These are phyloP conservation scores for Chunga burmeisteri DNA, from an alignment of 2,113 vertebrate genomes.

Conservation along the genomic window DNA sequence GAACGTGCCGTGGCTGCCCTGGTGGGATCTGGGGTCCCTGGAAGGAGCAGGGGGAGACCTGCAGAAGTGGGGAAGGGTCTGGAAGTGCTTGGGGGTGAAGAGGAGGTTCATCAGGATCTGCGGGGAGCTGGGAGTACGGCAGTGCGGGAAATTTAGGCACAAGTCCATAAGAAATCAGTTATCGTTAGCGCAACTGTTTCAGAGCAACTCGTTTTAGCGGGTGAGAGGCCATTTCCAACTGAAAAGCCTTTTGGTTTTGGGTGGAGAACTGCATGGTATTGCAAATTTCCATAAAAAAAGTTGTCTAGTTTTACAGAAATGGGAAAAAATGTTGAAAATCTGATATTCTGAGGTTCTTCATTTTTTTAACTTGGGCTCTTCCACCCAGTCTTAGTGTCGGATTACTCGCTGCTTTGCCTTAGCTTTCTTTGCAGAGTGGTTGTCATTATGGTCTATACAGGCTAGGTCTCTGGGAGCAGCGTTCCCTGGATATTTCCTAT, in stretches of 20 bases:
- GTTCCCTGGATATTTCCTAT: not conserved
- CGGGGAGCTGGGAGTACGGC: not conserved
- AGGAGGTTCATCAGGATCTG: not conserved
- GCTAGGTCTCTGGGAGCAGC: not conserved
- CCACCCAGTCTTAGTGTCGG: not conserved
- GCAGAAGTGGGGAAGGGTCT: not conserved
- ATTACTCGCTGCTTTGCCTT: not conserved
- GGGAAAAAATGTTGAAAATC: not conserved
- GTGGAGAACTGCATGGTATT: not conserved
- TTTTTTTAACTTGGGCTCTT: not conserved
- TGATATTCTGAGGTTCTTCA: not conserved
- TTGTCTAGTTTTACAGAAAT: not conserved
- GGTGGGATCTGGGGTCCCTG: not conserved
- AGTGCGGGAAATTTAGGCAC: not conserved
- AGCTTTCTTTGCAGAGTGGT: not conserved
- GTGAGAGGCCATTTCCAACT: not conserved
- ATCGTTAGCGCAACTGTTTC: not conserved
- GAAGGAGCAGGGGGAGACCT: not conserved
- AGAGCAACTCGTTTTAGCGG: not conserved
- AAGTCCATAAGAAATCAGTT: not conserved
- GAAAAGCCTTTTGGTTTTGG: not conserved
- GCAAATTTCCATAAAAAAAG: not conserved
- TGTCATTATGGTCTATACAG: not conserved
- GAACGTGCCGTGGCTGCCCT: accelerated
- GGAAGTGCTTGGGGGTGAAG: not conserved